These are phyloP conservation scores for Mizuhopecten yessoensis DNA, from an alignment of 1,140 invertebrate genomes.

Conservation along the genomic window DNA sequence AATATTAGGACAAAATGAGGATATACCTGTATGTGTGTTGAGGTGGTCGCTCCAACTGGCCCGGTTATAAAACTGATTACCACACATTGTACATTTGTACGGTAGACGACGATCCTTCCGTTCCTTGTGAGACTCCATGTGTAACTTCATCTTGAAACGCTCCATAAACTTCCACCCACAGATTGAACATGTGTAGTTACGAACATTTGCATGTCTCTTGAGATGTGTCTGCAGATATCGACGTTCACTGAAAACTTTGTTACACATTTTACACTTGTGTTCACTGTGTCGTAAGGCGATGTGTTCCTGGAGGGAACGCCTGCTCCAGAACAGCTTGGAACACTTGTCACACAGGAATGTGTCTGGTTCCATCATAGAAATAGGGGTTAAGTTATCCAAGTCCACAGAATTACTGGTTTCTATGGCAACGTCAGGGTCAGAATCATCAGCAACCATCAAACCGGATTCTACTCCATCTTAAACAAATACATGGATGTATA, in stretches of 20 bases:
- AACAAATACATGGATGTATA: neutral
- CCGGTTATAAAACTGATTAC: constrained; percentile 27
- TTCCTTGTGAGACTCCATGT: constrained; percentile 15
- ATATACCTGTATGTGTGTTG: neutral
- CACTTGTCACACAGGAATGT: constrained; percentile 25
- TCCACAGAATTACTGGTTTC: neutral
- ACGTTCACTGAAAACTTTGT: neutral
- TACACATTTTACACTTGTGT: constrained; percentile 1
- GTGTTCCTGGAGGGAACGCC: constrained; percentile 12
- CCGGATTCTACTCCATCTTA: neutral
- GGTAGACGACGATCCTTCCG: neutral
- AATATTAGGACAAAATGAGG: too few relatives aligned
- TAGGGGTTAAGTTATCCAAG: neutral
- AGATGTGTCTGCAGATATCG: constrained; percentile 3
- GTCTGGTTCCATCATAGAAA: constrained; percentile 31
- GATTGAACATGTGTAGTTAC: neutral
- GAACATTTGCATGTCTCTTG: neutral
- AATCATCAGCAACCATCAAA: neutral
- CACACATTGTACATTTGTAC: neutral
- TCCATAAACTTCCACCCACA: constrained; percentile 26
- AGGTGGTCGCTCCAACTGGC: neutral
- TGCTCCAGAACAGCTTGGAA: neutral
- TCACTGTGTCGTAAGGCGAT: neutral
- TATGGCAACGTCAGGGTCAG: neutral
- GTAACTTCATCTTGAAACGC: constrained; percentile 33